Evolutionary conservation across 2,797 vertebrate genomes (phyloP).

Genomic region (Trachops cirrhosus): DNA sequence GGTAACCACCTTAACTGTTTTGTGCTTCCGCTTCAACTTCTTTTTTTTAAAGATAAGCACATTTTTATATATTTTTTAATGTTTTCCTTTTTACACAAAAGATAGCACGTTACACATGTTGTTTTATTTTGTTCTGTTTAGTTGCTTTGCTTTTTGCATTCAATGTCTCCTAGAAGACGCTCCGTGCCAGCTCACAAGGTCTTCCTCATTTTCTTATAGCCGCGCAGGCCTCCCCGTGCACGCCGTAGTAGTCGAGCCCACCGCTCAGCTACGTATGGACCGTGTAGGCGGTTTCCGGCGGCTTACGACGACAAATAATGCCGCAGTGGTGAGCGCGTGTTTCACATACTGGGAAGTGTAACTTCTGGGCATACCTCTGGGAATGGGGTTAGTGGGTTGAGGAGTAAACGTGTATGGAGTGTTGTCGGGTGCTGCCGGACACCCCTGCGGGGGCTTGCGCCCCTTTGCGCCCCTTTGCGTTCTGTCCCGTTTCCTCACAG

Average conservation of each 20-base stretch:
- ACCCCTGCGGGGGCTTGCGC: neutral
- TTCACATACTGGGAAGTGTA: neutral
- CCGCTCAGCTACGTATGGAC: neutral
- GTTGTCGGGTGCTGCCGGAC: neutral
- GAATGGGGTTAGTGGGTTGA: neutral
- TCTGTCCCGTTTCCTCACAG: neutral
- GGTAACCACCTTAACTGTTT: neutral
- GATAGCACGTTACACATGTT: neutral
- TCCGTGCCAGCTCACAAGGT: neutral
- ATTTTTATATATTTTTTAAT: neutral
- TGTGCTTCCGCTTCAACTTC: neutral
- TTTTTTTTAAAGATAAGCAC: slow-evolving; percentile 14
- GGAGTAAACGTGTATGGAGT: neutral
- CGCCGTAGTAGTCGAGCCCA: neutral
- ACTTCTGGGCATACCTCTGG: neutral
- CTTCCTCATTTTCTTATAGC: neutral
- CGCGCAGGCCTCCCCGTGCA: rapidly evolving
- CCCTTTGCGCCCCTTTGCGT: too few species aligned
- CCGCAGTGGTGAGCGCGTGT: neutral
- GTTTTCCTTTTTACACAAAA: neutral
- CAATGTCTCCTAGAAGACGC: neutral
- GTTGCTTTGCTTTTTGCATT: neutral
- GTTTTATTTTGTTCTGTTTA: neutral
- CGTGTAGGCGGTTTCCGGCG: neutral
- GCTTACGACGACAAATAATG: neutral